Evolutionary conservation across 2,113 vertebrate species (phyloP).

Genomic region (Podocnemis expansa): DNA sequence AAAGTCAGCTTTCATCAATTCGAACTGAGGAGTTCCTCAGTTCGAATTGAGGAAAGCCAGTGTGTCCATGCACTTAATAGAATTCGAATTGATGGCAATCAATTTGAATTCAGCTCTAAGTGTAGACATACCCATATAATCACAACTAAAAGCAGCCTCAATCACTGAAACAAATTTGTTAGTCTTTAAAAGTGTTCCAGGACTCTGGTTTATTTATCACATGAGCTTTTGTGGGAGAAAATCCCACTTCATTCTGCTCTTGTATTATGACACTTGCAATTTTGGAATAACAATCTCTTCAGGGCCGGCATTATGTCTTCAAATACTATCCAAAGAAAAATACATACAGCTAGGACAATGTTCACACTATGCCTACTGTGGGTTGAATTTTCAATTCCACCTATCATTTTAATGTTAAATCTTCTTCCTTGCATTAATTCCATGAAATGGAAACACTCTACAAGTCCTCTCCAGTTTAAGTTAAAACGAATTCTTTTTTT

Average conservation of each 20-base stretch:
- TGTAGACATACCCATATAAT: too few species aligned
- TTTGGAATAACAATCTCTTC: not conserved
- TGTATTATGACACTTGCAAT: not conserved
- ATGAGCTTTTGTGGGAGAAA: too few species aligned
- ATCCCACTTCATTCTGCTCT: not conserved
- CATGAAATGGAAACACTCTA: not conserved
- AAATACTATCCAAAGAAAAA: not conserved
- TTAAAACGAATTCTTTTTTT: not conserved
- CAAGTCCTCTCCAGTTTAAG: not conserved
- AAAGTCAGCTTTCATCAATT: too few species aligned
- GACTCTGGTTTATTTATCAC: too few species aligned
- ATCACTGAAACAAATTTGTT: accelerated
- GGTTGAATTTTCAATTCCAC: not conserved
- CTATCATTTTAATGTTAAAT: not conserved
- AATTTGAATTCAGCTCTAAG: too few species aligned
- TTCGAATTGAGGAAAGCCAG: too few species aligned
- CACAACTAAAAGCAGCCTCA: not conserved
- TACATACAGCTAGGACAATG: not conserved
- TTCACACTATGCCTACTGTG: not conserved
- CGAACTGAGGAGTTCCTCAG: too few species aligned
- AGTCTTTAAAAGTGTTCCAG: too few species aligned
- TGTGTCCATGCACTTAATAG: too few species aligned
- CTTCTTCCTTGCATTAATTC: not conserved
- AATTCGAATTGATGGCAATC: too few species aligned
- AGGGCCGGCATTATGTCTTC: not conserved